Percentiles rank a stretch among this genome's conserved stretches.
Evolutionary conservation across 1,140 invertebrate genomes (phyloP).

Genomic region (Cyrtorhinus lividipennis): DNA sequence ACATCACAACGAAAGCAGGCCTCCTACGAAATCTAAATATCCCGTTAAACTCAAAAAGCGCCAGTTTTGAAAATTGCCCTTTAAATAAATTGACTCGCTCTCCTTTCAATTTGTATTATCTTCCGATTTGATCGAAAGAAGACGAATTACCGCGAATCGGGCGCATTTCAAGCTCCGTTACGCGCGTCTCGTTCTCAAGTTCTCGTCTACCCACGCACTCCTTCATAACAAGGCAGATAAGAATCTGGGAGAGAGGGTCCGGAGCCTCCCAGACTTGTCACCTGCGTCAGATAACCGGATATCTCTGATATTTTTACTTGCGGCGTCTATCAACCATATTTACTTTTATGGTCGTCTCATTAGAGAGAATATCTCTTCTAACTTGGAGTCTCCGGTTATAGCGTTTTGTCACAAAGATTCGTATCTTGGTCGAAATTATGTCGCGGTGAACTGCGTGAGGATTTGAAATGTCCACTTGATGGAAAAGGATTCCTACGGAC

Average conservation of each 20-base stretch:
- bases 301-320: background rate
- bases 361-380: background rate
- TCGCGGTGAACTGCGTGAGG: too few relatives aligned
- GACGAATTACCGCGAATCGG: too few relatives aligned
- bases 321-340: background rate
- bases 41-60: too few relatives aligned
- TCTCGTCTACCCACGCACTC: background rate
- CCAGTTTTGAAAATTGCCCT: too few relatives aligned
- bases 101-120: too few relatives aligned
- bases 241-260: background rate
- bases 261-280: background rate
- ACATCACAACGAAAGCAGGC: too few relatives aligned
- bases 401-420: background rate
- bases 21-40: too few relatives aligned
- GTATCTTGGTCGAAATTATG: background rate
- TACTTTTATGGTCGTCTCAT: background rate
- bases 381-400: background rate
- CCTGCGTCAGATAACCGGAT: background rate
- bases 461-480: too few relatives aligned
- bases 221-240: background rate
- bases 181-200: background rate
- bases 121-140: too few relatives aligned
- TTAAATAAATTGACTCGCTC: too few relatives aligned
- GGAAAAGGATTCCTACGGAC: too few relatives aligned
- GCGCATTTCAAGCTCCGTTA: too few relatives aligned